Conservation (phyloP, 2,888 invertebrate genomes). For the Sceliomorpha sp. region DNA sequence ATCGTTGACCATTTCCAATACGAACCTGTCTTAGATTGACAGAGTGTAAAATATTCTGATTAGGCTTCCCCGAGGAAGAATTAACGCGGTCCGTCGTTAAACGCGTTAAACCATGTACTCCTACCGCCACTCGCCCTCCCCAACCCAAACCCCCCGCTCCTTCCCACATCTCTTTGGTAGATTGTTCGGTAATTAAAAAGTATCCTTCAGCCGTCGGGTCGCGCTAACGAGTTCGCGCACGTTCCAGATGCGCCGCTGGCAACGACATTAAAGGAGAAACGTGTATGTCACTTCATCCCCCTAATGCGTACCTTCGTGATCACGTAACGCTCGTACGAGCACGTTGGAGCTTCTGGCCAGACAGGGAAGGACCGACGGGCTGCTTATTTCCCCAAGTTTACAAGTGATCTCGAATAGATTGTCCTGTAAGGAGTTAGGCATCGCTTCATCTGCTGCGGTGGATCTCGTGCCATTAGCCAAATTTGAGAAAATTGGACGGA, state of each 20-base stretch:
- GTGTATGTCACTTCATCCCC: slow-evolving; percentile 41
- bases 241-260: slow-evolving; percentile 31
- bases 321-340: slow-evolving; percentile 44
- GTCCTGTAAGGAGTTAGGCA: slow-evolving; percentile 38
- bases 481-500: slow-evolving; percentile 24
- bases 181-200: slow-evolving; percentile 65
- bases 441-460: slow-evolving; percentile 31
- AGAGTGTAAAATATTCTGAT: too few relatives aligned
- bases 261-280: slow-evolving; percentile 34
- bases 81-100: too few relatives aligned
- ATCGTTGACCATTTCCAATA: too few relatives aligned
- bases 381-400: slow-evolving; percentile 70
- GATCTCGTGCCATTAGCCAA: slow-evolving; percentile 41
- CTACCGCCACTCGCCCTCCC: too few relatives aligned
- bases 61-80: too few relatives aligned
- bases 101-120: neutral
- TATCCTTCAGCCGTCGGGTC: slow-evolving; percentile 60
- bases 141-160: too few relatives aligned
- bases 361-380: slow-evolving; percentile 37
- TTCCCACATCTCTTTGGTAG: slow-evolving; percentile 17
- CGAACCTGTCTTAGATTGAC: too few relatives aligned
- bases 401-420: slow-evolving; percentile 69
- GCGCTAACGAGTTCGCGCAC: slow-evolving; percentile 31
- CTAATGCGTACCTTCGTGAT: slow-evolving; percentile 38
- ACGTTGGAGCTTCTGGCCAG: slow-evolving; percentile 36